Evolutionary conservation across 1,140 invertebrate species (phyloP).

Genomic region (Frieseomelitta varia): DNA sequence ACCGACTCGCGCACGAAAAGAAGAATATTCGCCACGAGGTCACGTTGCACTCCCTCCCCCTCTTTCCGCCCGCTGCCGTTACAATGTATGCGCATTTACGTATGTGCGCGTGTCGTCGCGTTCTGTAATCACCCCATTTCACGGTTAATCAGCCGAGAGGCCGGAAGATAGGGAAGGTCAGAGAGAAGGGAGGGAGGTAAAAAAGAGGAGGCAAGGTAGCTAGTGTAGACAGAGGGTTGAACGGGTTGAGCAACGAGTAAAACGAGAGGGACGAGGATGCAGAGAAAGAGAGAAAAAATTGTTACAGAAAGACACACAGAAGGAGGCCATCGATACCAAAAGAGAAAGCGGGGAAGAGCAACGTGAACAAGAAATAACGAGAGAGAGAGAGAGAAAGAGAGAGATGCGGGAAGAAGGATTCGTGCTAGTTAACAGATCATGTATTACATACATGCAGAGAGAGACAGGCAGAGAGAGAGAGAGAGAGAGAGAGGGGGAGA

Average conservation of each 20-base stretch:
- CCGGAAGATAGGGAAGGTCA: constrained; percentile 25
- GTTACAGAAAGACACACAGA: background rate
- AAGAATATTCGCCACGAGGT: constrained; percentile 47
- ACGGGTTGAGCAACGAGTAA: no score
- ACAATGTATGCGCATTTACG: constrained; percentile 44
- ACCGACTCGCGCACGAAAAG: constrained; percentile 28
- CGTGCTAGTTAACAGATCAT: background rate
- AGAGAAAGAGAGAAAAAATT: background rate
- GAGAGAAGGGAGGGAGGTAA: background rate
- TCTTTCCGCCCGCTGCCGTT: constrained; percentile 6
- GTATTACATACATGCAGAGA: background rate
- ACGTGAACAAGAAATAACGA: background rate
- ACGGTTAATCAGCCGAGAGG: constrained; percentile 53
- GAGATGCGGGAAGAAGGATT: background rate
- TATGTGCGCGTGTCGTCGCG: constrained; percentile 43
- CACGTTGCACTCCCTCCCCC: constrained; percentile 10
- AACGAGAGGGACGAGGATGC: background rate
- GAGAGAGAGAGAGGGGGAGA: no score
- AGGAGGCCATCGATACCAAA: constrained; percentile 27
- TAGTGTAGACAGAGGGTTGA: background rate
- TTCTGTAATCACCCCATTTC: constrained; percentile 45
- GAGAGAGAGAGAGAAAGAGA: background rate
- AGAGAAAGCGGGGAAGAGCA: background rate
- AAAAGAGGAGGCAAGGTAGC: background rate
- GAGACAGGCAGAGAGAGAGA: background rate